These are phyloP conservation scores for Aix galericulata DNA, from an alignment of 2,113 vertebrate species.

Conservation along the genomic window DNA sequence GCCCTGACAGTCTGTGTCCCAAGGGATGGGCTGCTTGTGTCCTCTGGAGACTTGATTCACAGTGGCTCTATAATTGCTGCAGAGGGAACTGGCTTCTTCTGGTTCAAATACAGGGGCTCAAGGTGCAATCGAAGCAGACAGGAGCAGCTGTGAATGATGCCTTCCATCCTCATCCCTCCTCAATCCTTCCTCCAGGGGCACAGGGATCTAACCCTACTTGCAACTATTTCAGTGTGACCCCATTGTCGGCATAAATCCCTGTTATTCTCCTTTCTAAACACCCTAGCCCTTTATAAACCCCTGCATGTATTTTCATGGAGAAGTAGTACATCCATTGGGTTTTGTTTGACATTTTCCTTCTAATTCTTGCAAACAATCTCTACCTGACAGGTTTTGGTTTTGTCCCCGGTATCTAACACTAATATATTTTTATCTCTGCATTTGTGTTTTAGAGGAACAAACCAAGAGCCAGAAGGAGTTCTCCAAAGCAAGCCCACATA, in stretches of 20 bases:
- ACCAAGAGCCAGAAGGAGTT: not conserved
- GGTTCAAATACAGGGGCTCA: not conserved
- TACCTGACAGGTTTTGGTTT: not conserved
- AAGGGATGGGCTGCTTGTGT: fast-evolving
- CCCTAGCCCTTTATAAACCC: not conserved
- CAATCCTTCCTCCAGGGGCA: not conserved
- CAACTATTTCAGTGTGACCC: not conserved
- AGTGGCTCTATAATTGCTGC: not conserved
- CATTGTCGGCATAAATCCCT: not conserved
- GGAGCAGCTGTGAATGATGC: not conserved
- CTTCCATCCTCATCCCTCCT: not conserved
- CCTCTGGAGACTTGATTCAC: not conserved
- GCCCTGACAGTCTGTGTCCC: fast-evolving
- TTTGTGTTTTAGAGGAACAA: conserved; percentile 16
- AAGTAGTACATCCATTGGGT: not conserved
- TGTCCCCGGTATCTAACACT: not conserved
- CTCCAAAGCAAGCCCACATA: not conserved
- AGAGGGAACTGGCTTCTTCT: not conserved
- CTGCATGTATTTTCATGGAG: not conserved
- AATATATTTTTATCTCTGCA: not conserved
- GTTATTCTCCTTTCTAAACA: not conserved
- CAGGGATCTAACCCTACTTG: not conserved
- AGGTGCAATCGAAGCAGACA: not conserved
- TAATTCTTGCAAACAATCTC: not conserved
- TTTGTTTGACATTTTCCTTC: not conserved